Percentiles rank a stretch among this genome's conserved stretches.
Conservation (phyloP, 2,888 invertebrate genomes). For the Dendrolimus pini region DNA sequence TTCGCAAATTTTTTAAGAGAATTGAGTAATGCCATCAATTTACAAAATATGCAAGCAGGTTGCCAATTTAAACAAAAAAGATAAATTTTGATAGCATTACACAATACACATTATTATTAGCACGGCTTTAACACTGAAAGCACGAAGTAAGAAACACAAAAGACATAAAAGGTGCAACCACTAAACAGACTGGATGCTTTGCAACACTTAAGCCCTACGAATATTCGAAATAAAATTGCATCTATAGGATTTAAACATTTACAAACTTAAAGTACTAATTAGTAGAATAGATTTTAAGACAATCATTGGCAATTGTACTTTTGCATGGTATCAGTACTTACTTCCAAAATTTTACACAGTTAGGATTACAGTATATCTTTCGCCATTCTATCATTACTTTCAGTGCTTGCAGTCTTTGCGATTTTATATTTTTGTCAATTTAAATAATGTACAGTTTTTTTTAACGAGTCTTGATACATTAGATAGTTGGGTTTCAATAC, state of each 20-base stretch:
- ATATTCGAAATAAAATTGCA: constrained; percentile 1
- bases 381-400: constrained; percentile 18
- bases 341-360: constrained; percentile 8
- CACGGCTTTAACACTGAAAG: constrained; percentile 66
- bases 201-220: constrained; percentile 37
- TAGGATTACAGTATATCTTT: constrained; percentile 10
- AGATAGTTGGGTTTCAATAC: constrained; percentile 22
- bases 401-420: constrained; percentile 54
- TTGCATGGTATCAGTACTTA: constrained; percentile 3
- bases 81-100: constrained; percentile 45
- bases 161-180: constrained; percentile 40
- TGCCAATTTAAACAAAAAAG: background rate
- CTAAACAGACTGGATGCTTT: constrained; percentile 56
- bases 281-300: constrained; percentile 2
- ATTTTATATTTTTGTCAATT: constrained; percentile 39
- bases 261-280: constrained; percentile 3
- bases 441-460: constrained; percentile 30
- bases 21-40: constrained; percentile 42
- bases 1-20: constrained; percentile 28
- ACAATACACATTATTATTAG: constrained; percentile 45
- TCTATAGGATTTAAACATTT: constrained; percentile 5
- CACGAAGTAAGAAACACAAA: constrained; percentile 53
- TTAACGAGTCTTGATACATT: constrained; percentile 19
- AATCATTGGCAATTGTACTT: background rate
- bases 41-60: background rate